Evolutionary conservation across 2,113 vertebrate genomes (phyloP), one percentile per base, ranked within the genome.

Genomic region (Neofelis nebulosa): DNA sequence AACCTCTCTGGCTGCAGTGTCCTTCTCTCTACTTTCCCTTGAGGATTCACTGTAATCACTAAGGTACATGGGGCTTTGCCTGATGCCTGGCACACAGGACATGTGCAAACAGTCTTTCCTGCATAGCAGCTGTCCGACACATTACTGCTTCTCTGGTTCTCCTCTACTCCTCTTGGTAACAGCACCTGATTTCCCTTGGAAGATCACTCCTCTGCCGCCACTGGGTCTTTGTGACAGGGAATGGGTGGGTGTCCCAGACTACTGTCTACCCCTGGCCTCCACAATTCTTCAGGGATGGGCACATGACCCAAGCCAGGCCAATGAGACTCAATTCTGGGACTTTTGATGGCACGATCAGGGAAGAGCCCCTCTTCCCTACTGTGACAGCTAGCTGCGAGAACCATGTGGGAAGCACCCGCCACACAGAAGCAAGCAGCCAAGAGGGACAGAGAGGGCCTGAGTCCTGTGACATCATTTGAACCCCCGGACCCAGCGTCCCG

Each of bases 391-490:
- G 33, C 23, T 48, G 25, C 61, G 61, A 50, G 61, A 69, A 45
- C n/a, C 1, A 6, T 0, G 10, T 50, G 41, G 48, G 21, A 61
- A 55, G 19, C 0, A 2, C 13, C 25, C 65, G 48, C 23, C 31
- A 81, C 48, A 16, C 12, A 79, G 63, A 80, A 83, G 27, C 80
- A 61, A 91, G 88, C 66, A 78, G 19, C 19, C n/a, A 57, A 80
- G 27, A 57, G 61, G 55, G 27, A 85, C 57, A 33, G 11, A 71
- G 14, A 65, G 16, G 2, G 1, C 52, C 19, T 4, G 23, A 38
- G 63, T 25, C 63, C 74, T 19, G 0, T 16, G 68, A 63, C 10
- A 6, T 12, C 21, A 33, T 23, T 0, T 41, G 82, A 79, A 80
- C 15, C 27, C 61, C 31, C 29, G 16, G 33, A 48, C 23, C 93